phyloP scores from a whole-genome alignment of 1,140 invertebrate genomes.

The Harlomillsia oculata region DNA sequence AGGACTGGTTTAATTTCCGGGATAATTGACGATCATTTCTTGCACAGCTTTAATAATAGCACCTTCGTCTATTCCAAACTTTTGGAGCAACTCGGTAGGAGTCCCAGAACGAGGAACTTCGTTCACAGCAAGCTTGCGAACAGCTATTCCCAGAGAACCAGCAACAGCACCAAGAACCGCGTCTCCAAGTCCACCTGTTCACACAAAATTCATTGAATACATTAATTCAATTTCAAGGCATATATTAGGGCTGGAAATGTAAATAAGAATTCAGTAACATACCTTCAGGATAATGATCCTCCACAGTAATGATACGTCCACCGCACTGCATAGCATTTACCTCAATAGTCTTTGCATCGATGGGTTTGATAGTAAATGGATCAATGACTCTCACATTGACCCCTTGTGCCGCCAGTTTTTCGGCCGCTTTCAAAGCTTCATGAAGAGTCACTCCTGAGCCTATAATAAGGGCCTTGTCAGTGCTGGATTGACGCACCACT shows the following conservation, averaged over 20 bases:
- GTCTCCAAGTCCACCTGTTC: conserved; percentile 83
- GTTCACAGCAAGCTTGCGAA: conserved; percentile 75
- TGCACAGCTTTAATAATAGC: conserved; percentile 64
- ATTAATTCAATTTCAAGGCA: not conserved
- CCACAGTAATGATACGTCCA: conserved; percentile 80
- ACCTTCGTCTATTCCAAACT: conserved; percentile 76
- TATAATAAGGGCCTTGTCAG: conserved; percentile 76
- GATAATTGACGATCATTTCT: conserved; percentile 52
- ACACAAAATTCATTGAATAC: conserved; percentile 8
- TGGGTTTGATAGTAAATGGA: conserved; percentile 90
- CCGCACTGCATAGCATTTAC: conserved; percentile 67
- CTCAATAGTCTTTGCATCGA: conserved; percentile 70
- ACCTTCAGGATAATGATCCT: conserved; percentile 95
- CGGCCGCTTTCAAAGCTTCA: conserved; percentile 78
- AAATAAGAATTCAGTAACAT: conserved; percentile 12
- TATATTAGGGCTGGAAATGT: not conserved
- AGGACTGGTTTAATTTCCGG: conserved; percentile 33
- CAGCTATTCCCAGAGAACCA: conserved; percentile 57
- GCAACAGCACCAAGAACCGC: conserved; percentile 77
- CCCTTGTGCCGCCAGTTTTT: conserved; percentile 57
- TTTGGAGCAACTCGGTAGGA: conserved; percentile 68
- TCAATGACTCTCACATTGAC: conserved; percentile 74
- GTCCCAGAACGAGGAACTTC: conserved; percentile 85
- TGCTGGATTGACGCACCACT: conserved; percentile 60
- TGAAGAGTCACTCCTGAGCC: conserved; percentile 87